Percentiles rank a stretch among this genome's conserved stretches.
Conservation (phyloP, 2,113 vertebrate species). For the Pyrgilauda ruficollis region DNA sequence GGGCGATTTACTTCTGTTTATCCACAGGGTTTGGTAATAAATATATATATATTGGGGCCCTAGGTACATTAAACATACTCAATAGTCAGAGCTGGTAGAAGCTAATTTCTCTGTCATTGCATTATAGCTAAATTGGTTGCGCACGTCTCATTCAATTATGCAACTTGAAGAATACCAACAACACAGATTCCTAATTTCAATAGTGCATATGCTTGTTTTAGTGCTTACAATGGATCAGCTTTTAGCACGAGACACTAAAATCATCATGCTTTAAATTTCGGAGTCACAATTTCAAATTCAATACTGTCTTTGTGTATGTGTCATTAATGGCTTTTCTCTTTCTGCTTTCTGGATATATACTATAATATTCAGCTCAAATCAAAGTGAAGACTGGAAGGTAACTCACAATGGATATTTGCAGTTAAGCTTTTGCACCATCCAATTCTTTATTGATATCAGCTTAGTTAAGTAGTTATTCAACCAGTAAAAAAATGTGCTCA, state of each 20-base stretch:
- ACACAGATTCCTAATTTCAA: constrained; percentile 18
- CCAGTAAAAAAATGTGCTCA: not conserved
- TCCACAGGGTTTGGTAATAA: constrained; percentile 26
- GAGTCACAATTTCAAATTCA: not conserved
- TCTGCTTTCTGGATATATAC: not conserved
- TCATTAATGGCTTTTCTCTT: not conserved
- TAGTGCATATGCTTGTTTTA: not conserved
- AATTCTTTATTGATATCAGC: not conserved
- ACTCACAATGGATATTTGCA: not conserved
- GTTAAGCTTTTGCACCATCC: not conserved
- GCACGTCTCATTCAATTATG: constrained; percentile 32
- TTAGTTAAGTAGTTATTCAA: not conserved
- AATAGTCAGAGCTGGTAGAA: constrained; percentile 46
- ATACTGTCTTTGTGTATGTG: not conserved
- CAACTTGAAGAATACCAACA: constrained; percentile 29
- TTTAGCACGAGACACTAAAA: not conserved
- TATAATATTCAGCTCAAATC: not conserved
- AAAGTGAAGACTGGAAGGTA: not conserved
- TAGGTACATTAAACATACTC: constrained; percentile 49
- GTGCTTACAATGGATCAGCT: constrained; percentile 6
- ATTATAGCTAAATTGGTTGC: constrained; percentile 28
- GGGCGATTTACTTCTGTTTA: constrained; percentile 29
- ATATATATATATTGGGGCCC: constrained; percentile 31
- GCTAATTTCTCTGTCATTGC: constrained; percentile 55
- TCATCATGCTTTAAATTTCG: not conserved